Evolutionary conservation across 2,113 vertebrate species (phyloP), one percentile per base, ranked within the genome.

Genomic region (Campylomormyrus numenius): DNA sequence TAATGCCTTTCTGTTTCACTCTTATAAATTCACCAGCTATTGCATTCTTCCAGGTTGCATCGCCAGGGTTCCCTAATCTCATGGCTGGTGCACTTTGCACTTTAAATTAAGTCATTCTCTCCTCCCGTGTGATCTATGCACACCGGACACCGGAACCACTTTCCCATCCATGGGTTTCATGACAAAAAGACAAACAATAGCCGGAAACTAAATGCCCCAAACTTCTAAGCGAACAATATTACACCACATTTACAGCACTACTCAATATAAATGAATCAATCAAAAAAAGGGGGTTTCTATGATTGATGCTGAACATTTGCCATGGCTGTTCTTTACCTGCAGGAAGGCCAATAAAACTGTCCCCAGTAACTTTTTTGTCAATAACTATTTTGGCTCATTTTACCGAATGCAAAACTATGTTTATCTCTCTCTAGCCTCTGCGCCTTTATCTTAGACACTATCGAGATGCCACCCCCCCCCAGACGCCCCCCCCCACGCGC

Each of bases 81-180:
- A 39, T 42, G 91, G 90, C 85, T 88, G 92, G 90, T n/a, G 92
- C 91, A 93, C 85, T 91, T 92, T 92, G 93, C 92, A 91, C 90
- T 83, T 89, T 89, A 92, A 94, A 93, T 94, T 91, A 93, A 87
- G 90, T 89, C 77, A 90, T 91, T 91, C 92, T 88, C 91, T 2
- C 19, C 92, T 92, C 93, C 91, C 91, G 89, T 92, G 91, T 94
- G 93, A 95, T 94, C 94, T 93, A 93, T 94, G 91, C 86, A 92
- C 90, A 89, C 90, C 90, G 56, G 87, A 92, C 90, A 90, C 90
- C 90, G 52, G 87, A 92, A 91, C 90, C 89, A 92, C 93, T 93
- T 91, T 91, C 92, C 48, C 90, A 93, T 93, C 94, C 90, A 62
- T 90, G 45, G 91, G 92, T 92, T 92, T 91, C 85, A 93, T 92